Base-by-base conservation (phyloP, 1,140 invertebrate species). In the Portunus trituberculatus region DNA sequence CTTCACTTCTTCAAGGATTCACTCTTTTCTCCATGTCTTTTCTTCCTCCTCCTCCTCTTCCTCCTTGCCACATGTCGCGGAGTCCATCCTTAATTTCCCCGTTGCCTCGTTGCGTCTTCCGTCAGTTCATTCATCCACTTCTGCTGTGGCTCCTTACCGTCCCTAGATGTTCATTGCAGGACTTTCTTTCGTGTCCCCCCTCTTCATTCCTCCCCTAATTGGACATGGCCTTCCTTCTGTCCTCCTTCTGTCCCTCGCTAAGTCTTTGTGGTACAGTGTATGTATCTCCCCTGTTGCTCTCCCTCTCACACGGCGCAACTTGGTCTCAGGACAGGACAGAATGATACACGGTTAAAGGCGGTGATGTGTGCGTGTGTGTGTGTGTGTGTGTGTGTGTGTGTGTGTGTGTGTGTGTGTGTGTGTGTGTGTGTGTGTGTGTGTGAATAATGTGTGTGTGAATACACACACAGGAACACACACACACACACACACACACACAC, bases 361-460 rank as follows among this genome's bases (percentile, higher is more conserved):
- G 8, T 4, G 39, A 31, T 87, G 84, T 87, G 84, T 87, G 84
- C 39, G 84, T 87, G 84, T 87, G 84, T 87, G 84, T 87, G 84
- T 87, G 84, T 87, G 84, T 87, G 84, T 87, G 84, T 87, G 84
- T 87, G 84, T 87, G 84, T 87, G 84, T 87, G 84, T 87, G 84
- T 87, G 84, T 87, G 84, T 87, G 84, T 84, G 31, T 84, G 84
- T 87, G 84, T 87, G 84, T 87, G 84, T 87, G 84, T 87, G 84
- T 87, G 84, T 87, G 84, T 87, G 84, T 87, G 84, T 87, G 84
- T 87, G 84, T 87, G 84, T 87, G 84, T 87, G 84, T 84, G 83
- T 84, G 83, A 14, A 14, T n/a, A n/a, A n/a, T n/a, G n/a, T n/a
- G n/a, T n/a, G n/a, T 76, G 59, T 76, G 59, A n/a, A n/a, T 39